Evolutionary conservation across 23 tunicate species (phyloP), one percentile per base, ranked within the genome.

Genomic region (Ascidia mentula): DNA sequence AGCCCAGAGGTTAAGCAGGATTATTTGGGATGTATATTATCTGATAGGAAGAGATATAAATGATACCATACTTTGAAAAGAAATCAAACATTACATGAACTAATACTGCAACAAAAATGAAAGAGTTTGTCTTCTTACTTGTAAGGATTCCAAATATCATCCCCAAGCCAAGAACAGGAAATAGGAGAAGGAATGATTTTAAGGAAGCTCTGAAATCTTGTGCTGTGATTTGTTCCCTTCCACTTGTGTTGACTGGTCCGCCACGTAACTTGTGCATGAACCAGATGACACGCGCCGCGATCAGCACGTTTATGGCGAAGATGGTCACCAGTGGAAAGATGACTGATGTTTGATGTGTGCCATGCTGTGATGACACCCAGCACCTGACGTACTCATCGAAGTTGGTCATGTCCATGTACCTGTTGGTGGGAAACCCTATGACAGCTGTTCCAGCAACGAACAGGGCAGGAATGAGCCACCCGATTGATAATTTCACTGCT

Each of bases 391-490:
- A 87, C 26, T 74, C 15, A 6, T 20, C 53, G 39, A 20, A 53
- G 13, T 26, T 53, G 22, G 65, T 26, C n/a, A 31, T 34, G 45
- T 81, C 73, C 1, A 81, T 38, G 38, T 74, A 74, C 1, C 53
- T 42, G 1, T 74, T 36, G 20, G 65, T 46, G 13, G 76, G 30
- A 39, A 82, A 72, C 32, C 85, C 85, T 30, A 74, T 71, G 30
- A 46, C 76, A 4, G 87, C 79, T 37, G 77, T 38, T 31, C 78
- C 31, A 6, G 36, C 26, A 37, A 82, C 87, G 39, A 77, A 40
- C 6, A 82, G 3, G 5, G 36, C 45, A 6, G 87, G 87, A 15
- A 88, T 69, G 7, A 78, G 77, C 70, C 74, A 82, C 15, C 87
- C 86, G 40, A 82, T 1, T 5, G 39, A 53, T 28, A 84, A 74